phyloP scores from a whole-genome alignment of 2,888 invertebrate species.

The Allygus modestus region DNA sequence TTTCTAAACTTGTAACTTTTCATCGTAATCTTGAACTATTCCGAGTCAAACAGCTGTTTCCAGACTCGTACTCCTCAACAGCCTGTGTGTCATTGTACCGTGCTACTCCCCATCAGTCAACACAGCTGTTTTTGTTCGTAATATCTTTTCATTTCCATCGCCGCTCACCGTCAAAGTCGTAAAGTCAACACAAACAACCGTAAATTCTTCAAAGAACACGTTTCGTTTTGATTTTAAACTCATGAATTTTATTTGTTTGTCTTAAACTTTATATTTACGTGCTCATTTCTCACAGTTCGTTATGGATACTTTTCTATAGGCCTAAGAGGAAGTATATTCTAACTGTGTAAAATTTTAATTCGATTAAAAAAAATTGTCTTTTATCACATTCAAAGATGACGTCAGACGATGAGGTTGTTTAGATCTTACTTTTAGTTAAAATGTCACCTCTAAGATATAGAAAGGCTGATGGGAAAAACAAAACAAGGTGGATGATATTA shows the following conservation, averaged over 20 bases:
- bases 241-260: not conserved
- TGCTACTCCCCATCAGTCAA: not conserved
- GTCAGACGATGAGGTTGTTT: too few species aligned
- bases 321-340: too few species aligned
- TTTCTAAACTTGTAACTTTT: not conserved
- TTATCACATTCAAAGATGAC: too few species aligned
- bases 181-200: slow-evolving; percentile 22
- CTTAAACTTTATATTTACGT: not conserved
- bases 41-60: slow-evolving; percentile 1
- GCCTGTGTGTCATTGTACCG: not conserved
- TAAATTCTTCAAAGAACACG: slow-evolving; percentile 38
- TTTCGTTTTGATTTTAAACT: not conserved
- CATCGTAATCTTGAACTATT: slow-evolving; percentile 10
- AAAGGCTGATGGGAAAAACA: too few species aligned
- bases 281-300: too few species aligned
- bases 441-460: too few species aligned
- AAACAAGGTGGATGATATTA: too few species aligned
- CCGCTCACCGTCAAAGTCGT: not conserved
- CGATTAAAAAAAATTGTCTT: too few species aligned
- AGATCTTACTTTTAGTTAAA: too few species aligned
- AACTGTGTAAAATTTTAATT: too few species aligned
- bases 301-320: too few species aligned
- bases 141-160: slow-evolving; percentile 1
- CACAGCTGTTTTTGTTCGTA: slow-evolving; percentile 4
- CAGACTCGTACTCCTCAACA: not conserved